Conservation (phyloP, 2,797 vertebrate genomes). For the Cyclopterus lumpus region DNA sequence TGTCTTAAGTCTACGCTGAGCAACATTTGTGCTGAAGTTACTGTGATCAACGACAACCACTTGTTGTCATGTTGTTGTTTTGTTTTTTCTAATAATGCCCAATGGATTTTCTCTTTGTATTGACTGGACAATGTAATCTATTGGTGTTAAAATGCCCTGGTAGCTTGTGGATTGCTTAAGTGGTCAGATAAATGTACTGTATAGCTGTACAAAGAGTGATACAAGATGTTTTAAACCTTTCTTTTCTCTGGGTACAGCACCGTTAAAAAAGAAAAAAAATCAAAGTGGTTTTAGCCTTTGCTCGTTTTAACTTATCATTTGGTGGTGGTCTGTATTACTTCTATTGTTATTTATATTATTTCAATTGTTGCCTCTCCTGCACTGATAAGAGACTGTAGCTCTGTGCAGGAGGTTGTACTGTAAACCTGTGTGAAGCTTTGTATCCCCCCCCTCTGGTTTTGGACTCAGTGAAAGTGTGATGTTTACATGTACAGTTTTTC, state of each 20-base stretch:
- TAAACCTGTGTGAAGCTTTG: slow-evolving; percentile 99
- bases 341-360: slow-evolving; percentile 85
- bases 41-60: slow-evolving; percentile 71
- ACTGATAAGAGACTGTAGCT: slow-evolving; percentile 85
- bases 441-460: slow-evolving; percentile 93
- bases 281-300: slow-evolving; percentile 84
- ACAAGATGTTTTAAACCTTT: slow-evolving; percentile 80
- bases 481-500: slow-evolving; percentile 99
- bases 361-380: slow-evolving; percentile 84
- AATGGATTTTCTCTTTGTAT: slow-evolving; percentile 80
- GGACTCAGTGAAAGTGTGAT: slow-evolving; percentile 99
- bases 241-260: slow-evolving; percentile 85
- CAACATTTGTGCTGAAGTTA: slow-evolving; percentile 74
- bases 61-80: slow-evolving; percentile 65
- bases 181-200: slow-evolving; percentile 84
- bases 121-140: slow-evolving; percentile 83
- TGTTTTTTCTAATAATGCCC: slow-evolving; percentile 60
- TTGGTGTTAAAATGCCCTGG: slow-evolving; percentile 83
- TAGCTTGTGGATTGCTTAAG: slow-evolving; percentile 84
- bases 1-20: slow-evolving; percentile 64
- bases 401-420: slow-evolving; percentile 90
- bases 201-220: slow-evolving; percentile 84
- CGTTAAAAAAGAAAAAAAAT: slow-evolving; percentile 80
- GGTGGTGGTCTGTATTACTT: slow-evolving; percentile 86
- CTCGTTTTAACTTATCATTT: slow-evolving; percentile 86